These are phyloP conservation scores for Trididemnum clinides DNA, from an alignment of 23 tunicate genomes.

Conservation along the genomic window DNA sequence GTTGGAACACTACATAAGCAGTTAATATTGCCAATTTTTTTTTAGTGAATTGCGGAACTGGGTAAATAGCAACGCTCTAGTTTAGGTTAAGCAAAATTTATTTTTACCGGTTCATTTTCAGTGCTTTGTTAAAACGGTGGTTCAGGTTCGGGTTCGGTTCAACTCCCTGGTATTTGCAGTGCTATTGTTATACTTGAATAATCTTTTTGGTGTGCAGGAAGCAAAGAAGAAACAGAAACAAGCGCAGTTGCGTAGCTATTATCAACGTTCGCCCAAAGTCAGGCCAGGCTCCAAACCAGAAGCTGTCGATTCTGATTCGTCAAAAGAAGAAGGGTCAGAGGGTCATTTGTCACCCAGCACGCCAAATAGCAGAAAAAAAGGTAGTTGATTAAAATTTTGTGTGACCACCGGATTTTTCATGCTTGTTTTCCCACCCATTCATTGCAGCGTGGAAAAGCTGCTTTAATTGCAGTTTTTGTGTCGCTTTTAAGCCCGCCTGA, in stretches of 20 bases:
- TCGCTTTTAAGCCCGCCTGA: neutral
- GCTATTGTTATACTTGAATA: neutral
- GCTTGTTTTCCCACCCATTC: too few species aligned
- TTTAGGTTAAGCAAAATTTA: too few species aligned
- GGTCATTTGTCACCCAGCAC: conserved; percentile 63
- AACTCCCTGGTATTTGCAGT: too few species aligned
- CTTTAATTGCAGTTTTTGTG: neutral
- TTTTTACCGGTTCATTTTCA: too few species aligned
- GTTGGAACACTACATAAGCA: too few species aligned
- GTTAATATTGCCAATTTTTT: too few species aligned
- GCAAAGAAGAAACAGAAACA: neutral
- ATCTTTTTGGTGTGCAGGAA: neutral
- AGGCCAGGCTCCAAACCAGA: neutral
- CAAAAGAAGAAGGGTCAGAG: conserved; percentile 53
- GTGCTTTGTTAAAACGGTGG: too few species aligned
- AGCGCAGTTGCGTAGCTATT: neutral
- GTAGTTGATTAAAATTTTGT: conserved; percentile 1
- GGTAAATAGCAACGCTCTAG: too few species aligned
- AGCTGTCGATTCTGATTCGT: conserved; percentile 43
- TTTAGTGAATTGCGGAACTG: too few species aligned
- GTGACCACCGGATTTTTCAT: neutral
- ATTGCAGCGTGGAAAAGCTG: neutral
- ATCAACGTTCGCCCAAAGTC: neutral
- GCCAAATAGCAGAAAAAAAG: conserved; percentile 80
- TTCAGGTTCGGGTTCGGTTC: too few species aligned